Base-by-base conservation (phyloP, 1,140 invertebrate genomes). In the Eriosoma lanigerum region DNA sequence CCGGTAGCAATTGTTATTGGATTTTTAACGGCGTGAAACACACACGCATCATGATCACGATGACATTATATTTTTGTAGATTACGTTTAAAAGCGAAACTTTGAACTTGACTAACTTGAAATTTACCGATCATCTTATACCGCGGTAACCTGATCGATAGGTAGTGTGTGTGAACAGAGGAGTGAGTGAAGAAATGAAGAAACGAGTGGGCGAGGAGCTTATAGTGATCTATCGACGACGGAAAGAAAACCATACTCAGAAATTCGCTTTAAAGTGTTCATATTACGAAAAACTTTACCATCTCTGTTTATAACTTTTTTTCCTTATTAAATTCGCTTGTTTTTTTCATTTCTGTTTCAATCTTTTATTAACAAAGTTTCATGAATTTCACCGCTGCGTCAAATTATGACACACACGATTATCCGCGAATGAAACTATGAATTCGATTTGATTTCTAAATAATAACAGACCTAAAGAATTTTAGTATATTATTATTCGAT, bases 321-420 rank as follows among this genome's bases (percentile, higher is more conserved):
- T 72, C 29, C 46, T 15, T 24, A 3, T 13, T 17, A 21, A n/a
- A 52, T 52, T 50, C n/a, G 68, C 68, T 52, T 52, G 68, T 52
- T 19, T 72, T 52, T 72, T 19, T 17, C 26, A 46, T 72, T 72
- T 68, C 66, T 46, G 17, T 24, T 15, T 72, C 50, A 24, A 21
- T 76, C 72, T 56, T 76, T 76, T 76, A 76, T 76, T 58, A 76
- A 56, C 72, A 58, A 58, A 76, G 52, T 58, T 76, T 44, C 72
- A 46, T 5, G 21, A 38, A 1, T 68, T 68, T 48, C 62, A 8
- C 62, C 19, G 9, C 9, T 26, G 10, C 3, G 0, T 13, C 44
- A 8, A 8, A 13, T 68, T 48, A n/a, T 68, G 46, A 72, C 29
- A 72, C 68, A 46, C 24, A 52, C 10, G 48, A 24, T 52, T 72